phyloP scores from a whole-genome alignment of 2,113 vertebrate genomes.

The Ibidorhyncha struthersii region DNA sequence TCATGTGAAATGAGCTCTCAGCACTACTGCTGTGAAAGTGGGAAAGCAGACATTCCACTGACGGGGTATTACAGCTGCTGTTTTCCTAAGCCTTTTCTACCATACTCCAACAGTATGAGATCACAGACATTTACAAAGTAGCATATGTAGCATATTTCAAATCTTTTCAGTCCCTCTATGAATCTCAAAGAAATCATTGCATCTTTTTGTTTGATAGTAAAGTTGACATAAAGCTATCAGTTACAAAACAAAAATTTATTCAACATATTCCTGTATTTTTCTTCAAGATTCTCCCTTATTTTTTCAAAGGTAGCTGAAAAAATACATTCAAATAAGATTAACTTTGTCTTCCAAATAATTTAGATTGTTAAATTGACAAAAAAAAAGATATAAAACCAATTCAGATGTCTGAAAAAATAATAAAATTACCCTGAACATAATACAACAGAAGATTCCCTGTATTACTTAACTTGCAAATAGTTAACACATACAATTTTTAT shows the following conservation, averaged over 20 bases:
- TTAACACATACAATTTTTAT: neutral
- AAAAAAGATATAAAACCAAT: neutral
- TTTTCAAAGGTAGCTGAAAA: slow-evolving; percentile 24
- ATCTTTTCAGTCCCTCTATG: neutral
- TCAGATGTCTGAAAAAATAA: slow-evolving; percentile 21
- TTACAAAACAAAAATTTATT: neutral
- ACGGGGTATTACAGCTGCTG: neutral
- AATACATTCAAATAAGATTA: neutral
- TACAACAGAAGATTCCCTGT: neutral
- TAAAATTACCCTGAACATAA: neutral
- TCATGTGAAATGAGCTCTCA: neutral
- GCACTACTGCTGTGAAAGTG: neutral
- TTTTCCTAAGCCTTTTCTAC: neutral
- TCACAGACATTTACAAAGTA: neutral
- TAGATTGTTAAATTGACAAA: neutral
- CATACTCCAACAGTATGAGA: neutral
- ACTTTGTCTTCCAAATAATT: neutral
- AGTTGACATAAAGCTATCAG: neutral
- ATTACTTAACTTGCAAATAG: neutral
- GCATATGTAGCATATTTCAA: neutral
- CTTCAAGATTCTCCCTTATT: neutral
- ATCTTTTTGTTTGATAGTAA: neutral
- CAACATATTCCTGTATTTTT: neutral
- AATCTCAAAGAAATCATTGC: neutral
- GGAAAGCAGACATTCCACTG: neutral